A percentile compares a stretch with the other conserved stretches of the same genome.
Conservation (phyloP, 2,888 invertebrate genomes). For the Pharmacophagus antenor region DNA sequence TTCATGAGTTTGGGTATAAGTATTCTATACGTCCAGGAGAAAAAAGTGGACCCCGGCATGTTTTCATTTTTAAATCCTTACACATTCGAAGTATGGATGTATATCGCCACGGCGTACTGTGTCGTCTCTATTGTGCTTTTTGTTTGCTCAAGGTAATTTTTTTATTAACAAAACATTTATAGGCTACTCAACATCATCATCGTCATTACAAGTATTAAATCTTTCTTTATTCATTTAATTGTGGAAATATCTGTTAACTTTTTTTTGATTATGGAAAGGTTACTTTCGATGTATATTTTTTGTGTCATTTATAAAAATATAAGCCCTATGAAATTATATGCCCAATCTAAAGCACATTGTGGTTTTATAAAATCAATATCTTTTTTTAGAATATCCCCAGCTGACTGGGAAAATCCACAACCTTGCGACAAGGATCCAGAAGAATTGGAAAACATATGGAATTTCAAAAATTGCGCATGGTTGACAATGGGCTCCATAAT, state of each 20-base stretch:
- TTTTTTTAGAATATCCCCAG: constrained; percentile 87
- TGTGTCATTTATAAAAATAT: no score
- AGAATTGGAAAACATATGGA: constrained; percentile 94
- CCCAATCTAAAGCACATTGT: no score
- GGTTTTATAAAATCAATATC: background rate
- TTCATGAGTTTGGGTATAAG: constrained; percentile 97
- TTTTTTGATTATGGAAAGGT: no score
- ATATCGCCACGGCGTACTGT: constrained; percentile 91
- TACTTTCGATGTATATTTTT: no score
- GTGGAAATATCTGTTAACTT: no score
- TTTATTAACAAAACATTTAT: background rate
- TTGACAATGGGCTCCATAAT: constrained; percentile 94
- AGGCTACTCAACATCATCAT: no score
- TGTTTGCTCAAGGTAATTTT: constrained; percentile 85
- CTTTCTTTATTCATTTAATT: no score
- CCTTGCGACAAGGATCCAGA: constrained; percentile 92
- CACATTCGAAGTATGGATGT: constrained; percentile 91
- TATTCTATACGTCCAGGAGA: constrained; percentile 90
- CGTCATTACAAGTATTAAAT: no score
- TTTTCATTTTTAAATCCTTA: constrained; percentile 95
- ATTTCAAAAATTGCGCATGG: constrained; percentile 94
- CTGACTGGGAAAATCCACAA: constrained; percentile 96
- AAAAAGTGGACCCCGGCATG: constrained; percentile 86
- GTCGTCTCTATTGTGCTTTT: constrained; percentile 90
- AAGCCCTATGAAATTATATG: no score